Percentiles rank a stretch among this genome's conserved stretches.
phyloP scores from a whole-genome alignment of 1,140 invertebrate genomes.

The Psix sp. region DNA sequence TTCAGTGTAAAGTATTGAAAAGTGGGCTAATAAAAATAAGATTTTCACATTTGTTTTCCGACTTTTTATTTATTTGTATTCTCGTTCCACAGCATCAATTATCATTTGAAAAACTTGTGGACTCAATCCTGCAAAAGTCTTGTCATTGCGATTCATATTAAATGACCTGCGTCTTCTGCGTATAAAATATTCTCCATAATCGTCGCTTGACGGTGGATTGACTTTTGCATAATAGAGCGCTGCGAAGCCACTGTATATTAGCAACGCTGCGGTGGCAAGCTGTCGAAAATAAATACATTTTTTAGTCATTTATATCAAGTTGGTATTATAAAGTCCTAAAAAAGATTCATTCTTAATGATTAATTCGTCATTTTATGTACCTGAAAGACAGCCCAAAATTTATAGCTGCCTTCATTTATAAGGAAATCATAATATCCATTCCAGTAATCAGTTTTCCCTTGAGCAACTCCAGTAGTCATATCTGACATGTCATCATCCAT shows the following conservation, averaged over 20 bases:
- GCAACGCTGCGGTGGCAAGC: constrained; percentile 85
- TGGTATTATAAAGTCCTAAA: too few species aligned
- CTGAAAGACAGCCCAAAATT: constrained; percentile 89
- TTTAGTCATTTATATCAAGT: not conserved
- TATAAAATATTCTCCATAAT: constrained; percentile 82
- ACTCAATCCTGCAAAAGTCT: constrained; percentile 33
- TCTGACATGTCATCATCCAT: constrained; percentile 61
- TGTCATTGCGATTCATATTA: not conserved
- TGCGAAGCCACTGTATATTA: constrained; percentile 88
- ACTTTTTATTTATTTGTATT: too few species aligned
- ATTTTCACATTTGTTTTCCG: too few species aligned
- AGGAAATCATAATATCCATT: constrained; percentile 89
- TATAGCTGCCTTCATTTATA: constrained; percentile 90
- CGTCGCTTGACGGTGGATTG: constrained; percentile 85
- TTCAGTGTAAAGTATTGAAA: too few species aligned
- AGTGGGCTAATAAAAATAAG: too few species aligned
- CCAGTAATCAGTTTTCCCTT: constrained; percentile 81
- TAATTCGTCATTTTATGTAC: too few species aligned
- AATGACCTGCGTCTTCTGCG: constrained; percentile 47
- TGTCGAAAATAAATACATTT: constrained; percentile 68
- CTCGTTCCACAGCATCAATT: constrained; percentile 71
- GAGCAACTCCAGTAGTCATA: constrained; percentile 67
- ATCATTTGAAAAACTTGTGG: constrained; percentile 72
- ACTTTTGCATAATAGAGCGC: constrained; percentile 91
- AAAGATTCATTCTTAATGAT: too few species aligned